Evolutionary conservation across 1,140 invertebrate genomes (phyloP).

Genomic region (Rhizoglyphus robini): DNA sequence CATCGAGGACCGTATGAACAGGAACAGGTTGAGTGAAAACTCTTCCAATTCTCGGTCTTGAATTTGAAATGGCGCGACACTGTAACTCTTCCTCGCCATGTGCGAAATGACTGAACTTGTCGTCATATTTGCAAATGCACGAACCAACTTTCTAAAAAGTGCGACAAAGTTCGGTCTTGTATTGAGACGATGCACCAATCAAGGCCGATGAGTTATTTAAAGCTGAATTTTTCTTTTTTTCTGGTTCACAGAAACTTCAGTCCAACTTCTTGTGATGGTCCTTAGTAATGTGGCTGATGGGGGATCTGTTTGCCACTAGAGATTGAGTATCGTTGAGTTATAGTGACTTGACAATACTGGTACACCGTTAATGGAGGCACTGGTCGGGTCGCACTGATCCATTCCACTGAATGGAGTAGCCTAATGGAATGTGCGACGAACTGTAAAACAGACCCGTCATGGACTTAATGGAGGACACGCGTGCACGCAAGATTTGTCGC

Average conservation of each 20-base stretch:
- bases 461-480: no score
- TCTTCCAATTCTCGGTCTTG: constrained; percentile 97
- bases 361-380: not conserved
- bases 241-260: constrained; percentile 18
- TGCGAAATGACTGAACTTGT: constrained; percentile 99
- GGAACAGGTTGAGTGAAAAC: constrained; percentile 91
- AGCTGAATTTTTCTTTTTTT: constrained; percentile 15
- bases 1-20: constrained; percentile 95
- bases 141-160: constrained; percentile 86
- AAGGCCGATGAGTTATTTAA: not conserved
- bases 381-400: constrained; percentile 31
- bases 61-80: constrained; percentile 94
- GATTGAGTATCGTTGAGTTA: constrained; percentile 2
- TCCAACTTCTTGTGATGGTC: constrained; percentile 18
- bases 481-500: no score
- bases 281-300: not conserved
- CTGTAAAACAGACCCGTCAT: not conserved
- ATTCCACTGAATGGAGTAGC: constrained; percentile 29
- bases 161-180: constrained; percentile 96
- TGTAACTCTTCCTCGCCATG: constrained; percentile 79
- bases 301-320: not conserved
- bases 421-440: constrained; percentile 30
- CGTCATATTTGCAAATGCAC: constrained; percentile 96
- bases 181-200: constrained; percentile 45
- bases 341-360: constrained; percentile 8